Percentiles rank a stretch among this genome's conserved stretches.
Evolutionary conservation across 1,140 invertebrate genomes (phyloP).

Genomic region (Ditylenchus dipsaci): DNA sequence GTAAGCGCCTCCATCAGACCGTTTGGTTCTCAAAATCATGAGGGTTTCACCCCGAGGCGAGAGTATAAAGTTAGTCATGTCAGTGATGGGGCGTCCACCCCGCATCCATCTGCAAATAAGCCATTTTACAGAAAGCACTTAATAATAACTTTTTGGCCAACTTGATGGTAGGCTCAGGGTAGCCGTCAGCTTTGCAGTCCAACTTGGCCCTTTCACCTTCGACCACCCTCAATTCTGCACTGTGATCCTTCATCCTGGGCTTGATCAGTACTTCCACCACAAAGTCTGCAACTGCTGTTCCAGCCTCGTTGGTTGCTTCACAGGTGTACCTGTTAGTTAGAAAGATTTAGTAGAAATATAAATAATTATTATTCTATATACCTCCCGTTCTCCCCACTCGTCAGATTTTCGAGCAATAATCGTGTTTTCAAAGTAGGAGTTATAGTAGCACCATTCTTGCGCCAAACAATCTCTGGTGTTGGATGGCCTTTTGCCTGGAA

Average conservation of each 20-base stretch:
- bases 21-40: constrained; percentile 59
- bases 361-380: constrained; percentile 3
- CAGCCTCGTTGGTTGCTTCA: constrained; percentile 53
- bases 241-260: neutral
- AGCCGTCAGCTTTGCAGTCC: constrained; percentile 52
- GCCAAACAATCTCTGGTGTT: constrained; percentile 78
- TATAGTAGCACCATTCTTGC: constrained; percentile 63
- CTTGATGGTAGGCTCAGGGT: constrained; percentile 45
- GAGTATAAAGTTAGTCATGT: constrained; percentile 50
- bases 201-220: constrained; percentile 47
- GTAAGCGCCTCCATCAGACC: constrained; percentile 60
- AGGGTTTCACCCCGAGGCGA: constrained; percentile 58
- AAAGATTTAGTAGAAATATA: constrained; percentile 1
- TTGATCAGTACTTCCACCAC: constrained; percentile 43
- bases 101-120: constrained; percentile 41
- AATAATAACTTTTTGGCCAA: too few species aligned
- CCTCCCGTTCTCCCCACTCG: constrained; percentile 11
- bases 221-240: constrained; percentile 32
- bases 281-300: constrained; percentile 45
- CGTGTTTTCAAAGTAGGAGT: neutral
- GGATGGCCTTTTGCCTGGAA: constrained; percentile 74
- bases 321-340: constrained; percentile 36
- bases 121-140: constrained; percentile 52
- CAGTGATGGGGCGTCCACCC: constrained; percentile 46
- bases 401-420: neutral